Base-by-base conservation (phyloP, 2,888 invertebrate species). In the Aporophyla lueneburgensis region DNA sequence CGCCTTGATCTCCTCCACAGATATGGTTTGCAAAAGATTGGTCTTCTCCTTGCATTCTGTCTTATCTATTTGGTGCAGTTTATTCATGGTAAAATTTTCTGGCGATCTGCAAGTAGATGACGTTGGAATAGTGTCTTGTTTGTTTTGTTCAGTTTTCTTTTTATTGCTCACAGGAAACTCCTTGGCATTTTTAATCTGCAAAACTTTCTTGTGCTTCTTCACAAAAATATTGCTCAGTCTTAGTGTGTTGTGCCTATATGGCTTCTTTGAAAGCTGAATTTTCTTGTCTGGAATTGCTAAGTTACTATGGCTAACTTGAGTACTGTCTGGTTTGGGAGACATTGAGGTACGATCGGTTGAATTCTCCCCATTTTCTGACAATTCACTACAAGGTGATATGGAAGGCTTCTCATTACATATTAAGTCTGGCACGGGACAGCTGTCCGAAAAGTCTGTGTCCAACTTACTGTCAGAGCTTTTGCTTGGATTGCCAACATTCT, bases 381-480 rank as follows among this genome's bases (percentile, higher is more conserved):
- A 87, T 86, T 96, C 96, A 89, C 96, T 96, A 88, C 96, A 96
- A 5, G 96, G 96, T 46, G 97, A 96, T 89, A 96, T 95, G 53
- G 96, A 96, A 63, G 96, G 96, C 81, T 97, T 96, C 87, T 97
- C 97, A 88, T 96, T 97, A 87, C 96, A 97, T 81, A 96, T 96
- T 82, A 97, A 91, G 88, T 97, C 97, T 71, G 96, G 96, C 61
- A 97, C 94, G 46, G 95, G 94, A 86, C 94, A 96, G 82, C 96
- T 96, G 78, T 96, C 96, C 56, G 95, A 93, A 87, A 93, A 95
- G 71, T 96, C 96, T 61, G 91, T 90, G 58, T 96, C 96, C 67
- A 95, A 88, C 90, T 95, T 96, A 85, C 84, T 93, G 85, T 94
- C 83, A 76, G 85, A 91, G 80, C 89, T 89, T 89, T 95, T 95